Conservation (phyloP, 92 coral and sea anemone species). For the Hydrozoanthus gracilis region DNA sequence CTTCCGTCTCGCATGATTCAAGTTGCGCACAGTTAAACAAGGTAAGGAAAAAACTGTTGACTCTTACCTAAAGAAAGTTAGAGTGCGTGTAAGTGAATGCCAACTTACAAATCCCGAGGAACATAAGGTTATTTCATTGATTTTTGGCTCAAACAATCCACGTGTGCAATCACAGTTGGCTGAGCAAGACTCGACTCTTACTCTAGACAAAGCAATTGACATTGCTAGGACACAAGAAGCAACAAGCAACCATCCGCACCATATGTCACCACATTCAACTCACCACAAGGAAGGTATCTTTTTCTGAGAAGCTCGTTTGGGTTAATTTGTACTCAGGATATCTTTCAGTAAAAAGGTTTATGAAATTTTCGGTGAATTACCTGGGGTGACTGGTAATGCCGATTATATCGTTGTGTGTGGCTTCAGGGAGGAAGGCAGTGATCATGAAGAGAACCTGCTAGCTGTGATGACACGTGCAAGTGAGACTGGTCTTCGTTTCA, state of each 20-base stretch:
- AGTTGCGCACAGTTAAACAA: conserved; percentile 57
- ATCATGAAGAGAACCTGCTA: conserved; percentile 64
- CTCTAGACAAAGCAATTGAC: conserved; percentile 23
- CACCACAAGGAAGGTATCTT: conserved; percentile 38
- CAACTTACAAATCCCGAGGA: conserved; percentile 54
- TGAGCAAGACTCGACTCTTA: conserved; percentile 22
- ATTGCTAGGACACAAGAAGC: conserved; percentile 30
- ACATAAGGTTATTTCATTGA: conserved; percentile 57
- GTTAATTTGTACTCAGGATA: conserved; percentile 58
- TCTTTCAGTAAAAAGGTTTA: conserved; percentile 70
- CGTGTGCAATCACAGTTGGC: conserved; percentile 47
- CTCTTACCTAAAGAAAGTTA: conserved; percentile 61
- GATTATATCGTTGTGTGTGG: conserved; percentile 59
- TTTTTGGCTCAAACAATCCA: conserved; percentile 58
- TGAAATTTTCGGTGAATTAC: conserved; percentile 63
- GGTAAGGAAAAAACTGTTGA: conserved; percentile 68
- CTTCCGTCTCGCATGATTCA: conserved; percentile 57
- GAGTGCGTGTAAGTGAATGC: conserved; percentile 69
- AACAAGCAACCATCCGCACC: not conserved
- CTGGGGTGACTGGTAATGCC: conserved; percentile 68
- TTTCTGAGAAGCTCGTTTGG: conserved; percentile 40
- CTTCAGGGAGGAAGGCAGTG: conserved; percentile 23
- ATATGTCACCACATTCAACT: conserved; percentile 57
- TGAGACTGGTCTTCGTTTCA: conserved; percentile 73
- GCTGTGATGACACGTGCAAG: conserved; percentile 71